Conservation (phyloP, 2,888 invertebrate genomes). For the Pachymerium ferrugineum region DNA sequence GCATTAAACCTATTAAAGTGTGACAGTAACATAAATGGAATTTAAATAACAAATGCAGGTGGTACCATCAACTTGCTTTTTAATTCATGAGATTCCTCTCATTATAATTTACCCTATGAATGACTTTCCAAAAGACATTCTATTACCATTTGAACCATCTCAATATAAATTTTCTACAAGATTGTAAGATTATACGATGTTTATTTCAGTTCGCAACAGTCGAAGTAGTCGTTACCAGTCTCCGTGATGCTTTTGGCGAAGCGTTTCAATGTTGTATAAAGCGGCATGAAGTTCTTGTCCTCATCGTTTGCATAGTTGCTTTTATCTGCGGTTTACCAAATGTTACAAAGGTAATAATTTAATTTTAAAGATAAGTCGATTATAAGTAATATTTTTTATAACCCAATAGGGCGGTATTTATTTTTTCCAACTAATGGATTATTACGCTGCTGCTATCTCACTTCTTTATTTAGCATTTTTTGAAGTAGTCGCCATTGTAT, state of each 20-base stretch:
- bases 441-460: slow-evolving; percentile 86
- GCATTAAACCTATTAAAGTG: no score
- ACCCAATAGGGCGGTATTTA: slow-evolving; percentile 73
- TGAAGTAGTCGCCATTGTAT: slow-evolving; percentile 82
- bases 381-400: not conserved
- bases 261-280: slow-evolving; percentile 76
- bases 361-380: not conserved
- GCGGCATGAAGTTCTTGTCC: slow-evolving; percentile 78
- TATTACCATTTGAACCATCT: no score
- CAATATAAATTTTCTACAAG: no score
- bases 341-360: slow-evolving; percentile 62
- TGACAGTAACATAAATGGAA: no score
- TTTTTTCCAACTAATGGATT: slow-evolving; percentile 85
- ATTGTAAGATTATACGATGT: not conserved
- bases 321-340: slow-evolving; percentile 80
- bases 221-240: slow-evolving; percentile 87
- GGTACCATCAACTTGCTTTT: no score
- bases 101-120: no score
- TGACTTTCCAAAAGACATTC: no score
- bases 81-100: no score
- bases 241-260: slow-evolving; percentile 85
- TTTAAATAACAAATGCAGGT: no score
- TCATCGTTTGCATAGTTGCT: slow-evolving; percentile 74
- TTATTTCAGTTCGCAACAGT: slow-evolving; percentile 78
- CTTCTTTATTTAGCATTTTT: slow-evolving; percentile 90